These are phyloP conservation scores for Galemys pyrenaicus DNA, from an alignment of 2,113 vertebrate species.

Conservation along the genomic window DNA sequence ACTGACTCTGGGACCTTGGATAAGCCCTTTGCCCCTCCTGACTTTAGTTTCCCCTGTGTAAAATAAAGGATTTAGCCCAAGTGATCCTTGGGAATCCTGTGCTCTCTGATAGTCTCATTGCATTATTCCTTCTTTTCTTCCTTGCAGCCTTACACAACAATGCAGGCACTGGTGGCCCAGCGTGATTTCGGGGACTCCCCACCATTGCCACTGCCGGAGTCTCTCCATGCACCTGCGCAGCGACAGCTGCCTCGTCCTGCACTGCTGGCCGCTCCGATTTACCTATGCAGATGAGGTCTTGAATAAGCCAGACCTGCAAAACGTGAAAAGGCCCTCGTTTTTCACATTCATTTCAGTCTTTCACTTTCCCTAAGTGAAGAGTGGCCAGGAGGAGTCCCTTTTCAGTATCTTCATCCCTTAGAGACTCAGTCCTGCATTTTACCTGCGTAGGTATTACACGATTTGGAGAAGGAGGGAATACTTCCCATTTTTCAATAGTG, in stretches of 20 bases:
- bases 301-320: neutral
- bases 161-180: accelerated
- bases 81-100: neutral
- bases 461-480: neutral
- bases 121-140: neutral
- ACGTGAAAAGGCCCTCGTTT: neutral
- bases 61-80: neutral
- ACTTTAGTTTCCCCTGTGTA: neutral
- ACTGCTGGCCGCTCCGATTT: conserved; percentile 41
- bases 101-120: neutral
- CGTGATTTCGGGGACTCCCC: conserved; percentile 47
- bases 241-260: conserved; percentile 12
- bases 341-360: neutral
- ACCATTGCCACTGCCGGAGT: accelerated
- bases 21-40: neutral
- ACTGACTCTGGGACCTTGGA: neutral
- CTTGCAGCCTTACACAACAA: neutral
- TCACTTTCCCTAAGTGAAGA: neutral
- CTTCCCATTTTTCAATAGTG: neutral
- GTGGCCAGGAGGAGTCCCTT: neutral
- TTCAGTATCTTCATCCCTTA: neutral
- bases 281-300: conserved; percentile 62
- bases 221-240: neutral
- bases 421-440: neutral
- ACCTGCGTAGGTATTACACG: neutral